Evolutionary conservation across 2,797 vertebrate species (phyloP).

Genomic region (Australoheros facetus): DNA sequence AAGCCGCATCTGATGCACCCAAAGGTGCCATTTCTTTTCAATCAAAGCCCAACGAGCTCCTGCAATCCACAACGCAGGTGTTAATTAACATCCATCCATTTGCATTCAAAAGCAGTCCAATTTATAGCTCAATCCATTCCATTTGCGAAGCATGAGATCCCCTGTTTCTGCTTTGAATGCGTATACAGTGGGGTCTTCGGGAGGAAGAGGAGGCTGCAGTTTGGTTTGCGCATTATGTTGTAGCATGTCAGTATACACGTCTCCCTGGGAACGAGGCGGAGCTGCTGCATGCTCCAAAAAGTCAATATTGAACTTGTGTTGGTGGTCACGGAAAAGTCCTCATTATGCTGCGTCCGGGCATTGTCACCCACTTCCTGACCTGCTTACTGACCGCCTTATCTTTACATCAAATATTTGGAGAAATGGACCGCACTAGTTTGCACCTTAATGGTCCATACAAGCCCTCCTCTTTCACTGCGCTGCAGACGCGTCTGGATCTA

Average conservation of each 20-base stretch:
- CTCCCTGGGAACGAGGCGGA: slow-evolving; percentile 35
- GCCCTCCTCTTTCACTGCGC: neutral
- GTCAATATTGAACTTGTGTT: slow-evolving; percentile 78
- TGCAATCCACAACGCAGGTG: slow-evolving; percentile 84
- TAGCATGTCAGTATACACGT: slow-evolving; percentile 28
- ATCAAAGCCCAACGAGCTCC: slow-evolving; percentile 76
- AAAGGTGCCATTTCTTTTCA: slow-evolving; percentile 80
- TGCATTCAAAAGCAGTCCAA: slow-evolving; percentile 79
- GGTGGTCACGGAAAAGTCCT: slow-evolving; percentile 60
- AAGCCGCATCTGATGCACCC: slow-evolving; percentile 72
- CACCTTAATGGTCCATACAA: slow-evolving; percentile 66
- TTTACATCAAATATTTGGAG: slow-evolving; percentile 78
- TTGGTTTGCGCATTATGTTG: slow-evolving; percentile 22
- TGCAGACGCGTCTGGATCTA: slow-evolving; percentile 47
- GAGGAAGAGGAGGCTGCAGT: neutral
- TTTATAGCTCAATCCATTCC: slow-evolving; percentile 75
- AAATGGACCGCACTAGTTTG: slow-evolving; percentile 66
- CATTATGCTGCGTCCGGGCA: slow-evolving; percentile 44
- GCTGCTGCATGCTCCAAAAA: slow-evolving; percentile 43
- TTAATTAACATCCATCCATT: slow-evolving; percentile 83
- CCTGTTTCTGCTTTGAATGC: neutral
- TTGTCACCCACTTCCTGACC: slow-evolving; percentile 67
- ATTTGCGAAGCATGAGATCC: slow-evolving; percentile 71
- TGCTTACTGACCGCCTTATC: slow-evolving; percentile 53
- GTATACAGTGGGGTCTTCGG: neutral